A percentile compares a stretch with the other conserved stretches of the same genome.
phyloP scores from a whole-genome alignment of 2,888 invertebrate genomes.

The Heliconius charithonia region DNA sequence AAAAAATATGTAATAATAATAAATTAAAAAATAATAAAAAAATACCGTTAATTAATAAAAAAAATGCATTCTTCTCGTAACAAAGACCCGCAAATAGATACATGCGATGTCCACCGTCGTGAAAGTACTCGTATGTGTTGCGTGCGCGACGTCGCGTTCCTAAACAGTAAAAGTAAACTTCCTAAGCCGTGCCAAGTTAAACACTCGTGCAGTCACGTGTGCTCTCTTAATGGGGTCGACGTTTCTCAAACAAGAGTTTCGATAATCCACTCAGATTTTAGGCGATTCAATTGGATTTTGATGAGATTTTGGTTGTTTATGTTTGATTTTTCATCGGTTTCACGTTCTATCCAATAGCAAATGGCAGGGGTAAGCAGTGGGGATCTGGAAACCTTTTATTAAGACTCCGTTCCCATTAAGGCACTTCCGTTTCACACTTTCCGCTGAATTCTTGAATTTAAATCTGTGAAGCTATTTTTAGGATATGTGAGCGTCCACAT shows the following conservation, averaged over 20 bases:
- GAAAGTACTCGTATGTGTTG: slow-evolving; percentile 75
- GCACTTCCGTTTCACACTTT: too few relatives aligned
- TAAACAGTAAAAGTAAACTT: slow-evolving; percentile 77
- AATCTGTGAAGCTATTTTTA: too few relatives aligned
- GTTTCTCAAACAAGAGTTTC: slow-evolving; percentile 20
- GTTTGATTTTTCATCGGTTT: neutral
- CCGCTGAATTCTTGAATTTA: too few relatives aligned
- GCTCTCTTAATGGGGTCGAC: slow-evolving; percentile 39
- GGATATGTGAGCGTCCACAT: too few relatives aligned
- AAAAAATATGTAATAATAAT: too few relatives aligned
- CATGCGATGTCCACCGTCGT: slow-evolving; percentile 50
- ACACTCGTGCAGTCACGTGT: slow-evolving; percentile 41
- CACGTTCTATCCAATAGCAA: neutral
- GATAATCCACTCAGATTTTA: too few relatives aligned
- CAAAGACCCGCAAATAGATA: slow-evolving; percentile 42
- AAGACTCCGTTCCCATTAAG: too few relatives aligned
- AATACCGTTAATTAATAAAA: neutral
- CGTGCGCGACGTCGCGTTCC: slow-evolving; percentile 69
- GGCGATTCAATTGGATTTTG: neutral
- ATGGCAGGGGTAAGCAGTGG: neutral
- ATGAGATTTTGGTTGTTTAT: neutral
- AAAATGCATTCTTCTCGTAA: slow-evolving; percentile 50
- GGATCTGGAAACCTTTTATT: neutral
- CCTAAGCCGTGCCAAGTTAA: slow-evolving; percentile 53
- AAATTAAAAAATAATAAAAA: too few relatives aligned